Conservation (phyloP, 2,888 invertebrate genomes). For the Chironomus riparius region DNA sequence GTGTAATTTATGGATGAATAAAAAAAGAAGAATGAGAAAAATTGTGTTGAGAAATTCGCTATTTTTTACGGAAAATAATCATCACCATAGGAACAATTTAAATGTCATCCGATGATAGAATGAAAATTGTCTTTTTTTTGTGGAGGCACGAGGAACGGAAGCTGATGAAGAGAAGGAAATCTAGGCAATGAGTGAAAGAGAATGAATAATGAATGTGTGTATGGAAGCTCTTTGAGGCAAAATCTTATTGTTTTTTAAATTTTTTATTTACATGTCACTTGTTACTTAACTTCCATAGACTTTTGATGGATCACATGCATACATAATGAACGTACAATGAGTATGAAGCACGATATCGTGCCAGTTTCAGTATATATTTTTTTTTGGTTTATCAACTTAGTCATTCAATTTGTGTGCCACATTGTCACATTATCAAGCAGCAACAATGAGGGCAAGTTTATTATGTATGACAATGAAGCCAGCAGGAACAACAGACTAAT, state of each 20-base stretch:
- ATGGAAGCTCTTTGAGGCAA: not conserved
- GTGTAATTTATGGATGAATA: not conserved
- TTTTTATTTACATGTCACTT: not conserved
- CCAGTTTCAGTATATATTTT: not conserved
- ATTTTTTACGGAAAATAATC: not conserved
- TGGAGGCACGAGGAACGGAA: too few relatives aligned
- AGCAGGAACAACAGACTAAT: not conserved
- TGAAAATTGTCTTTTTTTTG: not conserved
- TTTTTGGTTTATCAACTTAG: not conserved
- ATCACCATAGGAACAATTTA: slow-evolving; percentile 1
- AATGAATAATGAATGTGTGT: not conserved
- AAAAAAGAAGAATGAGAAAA: not conserved
- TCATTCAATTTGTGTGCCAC: not conserved
- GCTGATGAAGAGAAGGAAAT: not conserved
- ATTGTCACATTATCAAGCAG: not conserved
- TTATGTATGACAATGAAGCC: not conserved
- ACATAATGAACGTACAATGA: not conserved
- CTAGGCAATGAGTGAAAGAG: not conserved
- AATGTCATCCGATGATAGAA: not conserved
- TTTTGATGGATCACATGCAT: not conserved
- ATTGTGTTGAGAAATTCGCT: not conserved
- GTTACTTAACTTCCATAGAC: not conserved
- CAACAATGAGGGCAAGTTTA: not conserved
- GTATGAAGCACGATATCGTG: not conserved
- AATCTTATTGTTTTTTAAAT: too few relatives aligned